These are phyloP conservation scores for Syrphus vitripennis DNA, from an alignment of 2,888 invertebrate genomes.

Conservation along the genomic window DNA sequence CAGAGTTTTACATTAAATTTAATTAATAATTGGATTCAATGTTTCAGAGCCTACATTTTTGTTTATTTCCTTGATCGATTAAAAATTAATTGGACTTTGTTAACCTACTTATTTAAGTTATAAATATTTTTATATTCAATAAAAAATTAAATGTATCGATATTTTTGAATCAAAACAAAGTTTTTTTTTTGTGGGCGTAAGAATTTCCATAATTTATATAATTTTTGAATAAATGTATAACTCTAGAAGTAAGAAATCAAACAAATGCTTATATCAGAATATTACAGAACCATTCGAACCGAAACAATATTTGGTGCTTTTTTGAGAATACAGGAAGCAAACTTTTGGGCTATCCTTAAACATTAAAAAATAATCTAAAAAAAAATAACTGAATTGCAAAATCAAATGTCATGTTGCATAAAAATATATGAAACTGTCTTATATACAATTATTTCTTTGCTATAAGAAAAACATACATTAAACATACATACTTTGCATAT, in stretches of 20 bases:
- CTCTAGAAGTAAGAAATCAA: background rate
- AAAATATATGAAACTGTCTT: conserved; percentile 37
- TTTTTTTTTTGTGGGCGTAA: too few species aligned
- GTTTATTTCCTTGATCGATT: too few species aligned
- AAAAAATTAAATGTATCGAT: too few species aligned
- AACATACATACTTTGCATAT: background rate
- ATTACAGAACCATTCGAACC: background rate
- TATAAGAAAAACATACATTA: conserved; percentile 1
- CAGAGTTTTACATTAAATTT: too few species aligned
- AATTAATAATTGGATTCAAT: too few species aligned
- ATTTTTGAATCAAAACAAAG: too few species aligned
- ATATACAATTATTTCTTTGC: conserved; percentile 9
- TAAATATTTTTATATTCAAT: too few species aligned
- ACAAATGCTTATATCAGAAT: background rate
- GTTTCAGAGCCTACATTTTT: too few species aligned
- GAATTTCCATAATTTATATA: background rate
- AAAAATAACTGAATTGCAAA: conserved; percentile 32
- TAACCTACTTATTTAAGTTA: too few species aligned
- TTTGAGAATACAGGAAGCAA: conserved; percentile 3
- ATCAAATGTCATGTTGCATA: conserved; percentile 16
- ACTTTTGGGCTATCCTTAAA: background rate
- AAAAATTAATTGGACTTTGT: too few species aligned
- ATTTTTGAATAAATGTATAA: background rate
- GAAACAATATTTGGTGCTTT: conserved; percentile 27
- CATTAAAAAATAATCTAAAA: background rate